Conservation (phyloP, 2,113 vertebrate species). For the Carassius gibelio region DNA sequence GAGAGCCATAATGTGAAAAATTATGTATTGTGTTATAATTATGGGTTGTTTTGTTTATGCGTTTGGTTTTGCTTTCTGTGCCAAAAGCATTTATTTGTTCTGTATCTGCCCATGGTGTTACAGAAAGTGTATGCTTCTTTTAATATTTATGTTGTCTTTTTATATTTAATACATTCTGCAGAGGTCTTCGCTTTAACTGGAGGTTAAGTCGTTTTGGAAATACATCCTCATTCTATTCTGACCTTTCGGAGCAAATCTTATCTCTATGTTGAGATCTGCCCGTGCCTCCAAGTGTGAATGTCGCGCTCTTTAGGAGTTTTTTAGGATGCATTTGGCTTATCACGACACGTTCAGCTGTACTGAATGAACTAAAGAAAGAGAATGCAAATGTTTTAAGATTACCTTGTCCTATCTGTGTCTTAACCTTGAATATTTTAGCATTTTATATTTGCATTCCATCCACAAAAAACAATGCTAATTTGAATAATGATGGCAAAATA, state of each 20-base stretch:
- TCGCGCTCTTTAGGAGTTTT: slow-evolving; percentile 60
- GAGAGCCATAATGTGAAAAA: slow-evolving; percentile 33
- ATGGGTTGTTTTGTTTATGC: not conserved
- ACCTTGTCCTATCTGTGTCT: not conserved
- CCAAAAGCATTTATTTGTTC: not conserved
- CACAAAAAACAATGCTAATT: not conserved
- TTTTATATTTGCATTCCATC: not conserved
- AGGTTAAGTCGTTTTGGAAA: slow-evolving; percentile 36
- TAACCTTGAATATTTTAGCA: slow-evolving; percentile 1
- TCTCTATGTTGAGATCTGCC: slow-evolving; percentile 50
- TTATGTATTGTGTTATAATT: not conserved
- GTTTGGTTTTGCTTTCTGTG: not conserved
- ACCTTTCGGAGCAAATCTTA: slow-evolving; percentile 61
- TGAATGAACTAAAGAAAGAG: slow-evolving; percentile 7
- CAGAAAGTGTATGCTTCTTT: slow-evolving; percentile 13
- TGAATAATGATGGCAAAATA: slow-evolving; percentile 30
- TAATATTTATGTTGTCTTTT: slow-evolving; percentile 8
- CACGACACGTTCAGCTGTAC: slow-evolving; percentile 6
- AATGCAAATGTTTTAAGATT: slow-evolving; percentile 4
- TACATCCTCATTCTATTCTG: slow-evolving; percentile 59
- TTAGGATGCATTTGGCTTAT: slow-evolving; percentile 53
- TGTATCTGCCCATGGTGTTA: not conserved
- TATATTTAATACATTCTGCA: slow-evolving; percentile 1
- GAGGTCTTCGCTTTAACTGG: slow-evolving; percentile 30
- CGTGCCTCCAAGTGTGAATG: slow-evolving; percentile 46